Base-by-base conservation (phyloP, 1,140 invertebrate species). In the Aphidius ervi region DNA sequence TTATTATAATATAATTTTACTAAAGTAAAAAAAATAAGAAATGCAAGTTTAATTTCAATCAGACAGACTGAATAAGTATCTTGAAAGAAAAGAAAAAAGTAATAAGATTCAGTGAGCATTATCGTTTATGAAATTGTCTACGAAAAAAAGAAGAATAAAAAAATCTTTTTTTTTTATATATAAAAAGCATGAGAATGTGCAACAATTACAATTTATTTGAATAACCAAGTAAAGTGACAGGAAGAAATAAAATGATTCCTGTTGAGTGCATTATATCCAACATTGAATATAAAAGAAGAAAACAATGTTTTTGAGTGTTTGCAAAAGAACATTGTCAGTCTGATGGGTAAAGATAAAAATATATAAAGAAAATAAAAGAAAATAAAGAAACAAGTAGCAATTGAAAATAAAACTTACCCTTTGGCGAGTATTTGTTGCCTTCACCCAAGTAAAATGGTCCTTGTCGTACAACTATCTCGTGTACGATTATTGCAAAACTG, bases 401-500 rank as follows among this genome's bases (percentile, higher is more conserved):
- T 23, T 52, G 48, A 57, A 50, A 46, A 40, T 47, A 53, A 50
- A 45, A 83, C 80, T 82, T 75, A 88, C 89, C 90, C 82, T 86
- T 85, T 4, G 90, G 89, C 54, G 85, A 77, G 61, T 86, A 78
- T 58, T 86, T 79, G 56, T 82, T 76, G 42, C 80, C 76, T 47
- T 87, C 80, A 52, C 87, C 88, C 46, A 94, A 72, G 79, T 91
- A 94, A 74, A 97, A 97, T 6, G 89, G 89, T 37, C 95, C 96
- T 75, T 91, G 88, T 61, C 93, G 80, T 59, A 87, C 85, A 20
- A 91, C 85, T 61, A 97, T 95, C 80, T 98, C 95, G 70, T 97
- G 93, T 62, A 95, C 86, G 64, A 98, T 95, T 66, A 98, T 94
- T n/a, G 86, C 92, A 73, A 97, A 97, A 31, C 94, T 95, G 72